Base-by-base conservation (phyloP, 2,797 vertebrate genomes). In the Notamacropus eugenii region DNA sequence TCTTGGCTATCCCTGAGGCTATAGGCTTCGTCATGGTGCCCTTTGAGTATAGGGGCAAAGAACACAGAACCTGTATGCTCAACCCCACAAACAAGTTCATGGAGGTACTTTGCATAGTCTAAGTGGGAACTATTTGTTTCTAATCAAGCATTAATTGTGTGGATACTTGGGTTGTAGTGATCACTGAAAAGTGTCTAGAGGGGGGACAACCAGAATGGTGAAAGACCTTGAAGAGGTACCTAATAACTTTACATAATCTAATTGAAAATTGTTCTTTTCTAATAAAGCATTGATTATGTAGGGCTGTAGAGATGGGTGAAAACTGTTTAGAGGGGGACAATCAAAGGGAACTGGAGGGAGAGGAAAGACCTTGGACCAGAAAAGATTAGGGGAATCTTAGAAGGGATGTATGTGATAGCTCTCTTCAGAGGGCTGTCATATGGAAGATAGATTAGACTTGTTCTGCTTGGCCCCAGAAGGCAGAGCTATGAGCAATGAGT, bases 1-100 rank as follows among this genome's bases (percentile, higher is more conserved):
- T 99, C 93, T 98, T 99, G 98, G 99, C 99, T n/a, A 98, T 99
- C 93, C 99, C 99, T 0, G 99, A 99, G 98, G 99, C 99, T 0
- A 98, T 99, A 0, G 99, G 98, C 67, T 99, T 99, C 40, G 98
- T 99, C 97, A 99, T 99, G 19, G 94, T 99, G 95, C 56, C 55
- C 50, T 99, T 99, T 97, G 97, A 40, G 54, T 99, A 99, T 98
- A 98, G 55, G 54, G 99, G 99, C 93, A 91, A 97, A 58, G 97
- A 97, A 59, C 91, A 98, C 0, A 98, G 74, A 91, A 99, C 99
- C 92, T 99, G 99, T 95, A 99, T 99, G 99, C 99, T 99, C 29
- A 96, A 98, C 1, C 98, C 99, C 91, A 98, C 98, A 3, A 98
- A 96, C 0, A 8, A 57, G 0, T 99, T 99, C 97, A 99, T 99